phyloP scores from a whole-genome alignment of 2,113 vertebrate species.

The Pelusios castaneus region DNA sequence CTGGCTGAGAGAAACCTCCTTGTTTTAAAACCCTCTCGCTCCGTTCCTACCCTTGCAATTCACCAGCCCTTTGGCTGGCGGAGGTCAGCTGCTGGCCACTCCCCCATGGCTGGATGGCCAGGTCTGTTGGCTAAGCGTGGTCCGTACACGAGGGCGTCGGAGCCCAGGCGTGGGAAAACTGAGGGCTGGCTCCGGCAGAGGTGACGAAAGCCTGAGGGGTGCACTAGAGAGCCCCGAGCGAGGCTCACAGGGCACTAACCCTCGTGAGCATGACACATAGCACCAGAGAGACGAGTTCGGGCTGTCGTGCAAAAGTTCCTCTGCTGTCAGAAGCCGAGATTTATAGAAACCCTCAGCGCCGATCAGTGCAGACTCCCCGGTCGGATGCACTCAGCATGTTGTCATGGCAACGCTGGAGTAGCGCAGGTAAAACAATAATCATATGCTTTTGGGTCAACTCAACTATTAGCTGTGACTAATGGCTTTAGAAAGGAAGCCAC shows the following conservation, averaged over 20 bases:
- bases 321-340: constrained; percentile 15
- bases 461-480: constrained; percentile 65
- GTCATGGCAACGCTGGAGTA: constrained; percentile 65
- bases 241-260: not conserved
- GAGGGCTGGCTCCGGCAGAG: not conserved
- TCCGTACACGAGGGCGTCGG: not conserved
- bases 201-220: not conserved
- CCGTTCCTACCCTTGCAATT: not conserved
- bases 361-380: constrained; percentile 62
- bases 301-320: constrained; percentile 29
- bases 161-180: not conserved
- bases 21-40: not conserved
- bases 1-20: not conserved
- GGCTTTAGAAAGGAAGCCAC: constrained; percentile 43
- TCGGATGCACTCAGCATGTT: constrained; percentile 62
- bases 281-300: not conserved
- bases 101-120: not conserved
- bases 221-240: not conserved
- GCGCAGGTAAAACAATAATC: constrained; percentile 68
- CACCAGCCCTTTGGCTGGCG: not conserved
- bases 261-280: not conserved
- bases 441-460: constrained; percentile 56
- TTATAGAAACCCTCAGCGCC: constrained; percentile 51
- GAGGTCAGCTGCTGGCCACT: not conserved
- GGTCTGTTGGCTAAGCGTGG: not conserved